Evolutionary conservation across 2,888 invertebrate species (phyloP), one percentile per base, ranked within the genome.

Genomic region (Drosophila multiciliata): DNA sequence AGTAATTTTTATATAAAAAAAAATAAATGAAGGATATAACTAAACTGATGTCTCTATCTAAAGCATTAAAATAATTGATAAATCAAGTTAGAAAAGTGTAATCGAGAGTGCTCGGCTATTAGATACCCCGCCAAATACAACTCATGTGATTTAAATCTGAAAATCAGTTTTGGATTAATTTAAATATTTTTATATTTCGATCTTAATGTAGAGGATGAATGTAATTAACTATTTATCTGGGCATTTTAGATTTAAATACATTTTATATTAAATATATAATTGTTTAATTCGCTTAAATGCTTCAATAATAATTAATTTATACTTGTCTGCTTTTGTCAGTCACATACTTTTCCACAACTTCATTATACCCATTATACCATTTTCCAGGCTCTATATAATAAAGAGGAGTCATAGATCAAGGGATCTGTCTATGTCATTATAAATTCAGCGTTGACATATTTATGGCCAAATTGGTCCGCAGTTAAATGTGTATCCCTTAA

Each of bases 371-470:
- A 15, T 45, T 15, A 8, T 8, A 8, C 8, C 2, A 1, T 45
- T 2, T 36, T 17, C 3, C 7, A 1, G 45, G 45, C 15, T 45
- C 20, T 45, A 23, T 15, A 15, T 8, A 15, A 35, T 49, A 49
- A 45, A 36, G n/a, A 23, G 32, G 29, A 36, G 66, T 63, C 76
- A 73, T 55, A 77, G 78, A 73, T 81, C 68, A 77, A 61, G 59
- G 64, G 58, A 42, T 64, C 3, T 38, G 53, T 29, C 38, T 52
- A 45, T 12, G 3, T 45, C 20, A 8, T 48, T 32, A 4, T 40
- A 38, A 65, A 49, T 32, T 48, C 53, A 35, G 40, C 45, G 45
- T 54, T 80, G 72, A 82, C 76, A 72, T 64, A 73, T 83, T 73
- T 72, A 77, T 73, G 54, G 70, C 40, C 38, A 50, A 26, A 15